Base-by-base conservation (phyloP, 2,113 vertebrate species). In the Pogonocichla stellata region DNA sequence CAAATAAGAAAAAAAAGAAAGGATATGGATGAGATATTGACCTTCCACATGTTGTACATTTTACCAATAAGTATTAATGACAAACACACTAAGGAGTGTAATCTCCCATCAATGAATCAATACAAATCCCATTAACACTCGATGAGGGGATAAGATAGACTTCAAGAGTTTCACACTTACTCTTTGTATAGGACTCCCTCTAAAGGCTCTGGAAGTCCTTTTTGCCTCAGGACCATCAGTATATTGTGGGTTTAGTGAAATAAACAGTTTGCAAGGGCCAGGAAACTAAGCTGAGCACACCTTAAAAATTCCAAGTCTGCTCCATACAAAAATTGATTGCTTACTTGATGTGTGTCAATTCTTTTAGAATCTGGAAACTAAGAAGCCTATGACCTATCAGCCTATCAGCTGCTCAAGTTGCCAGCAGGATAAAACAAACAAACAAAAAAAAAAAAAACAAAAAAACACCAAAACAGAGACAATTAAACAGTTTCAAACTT, bases 51-150 rank as follows among this genome's bases (percentile, higher is more conserved):
- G 65, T 96, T 10, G 62, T 74, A 95, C 79, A 79, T 94, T 95
- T 89, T 79, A 50, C 73, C 67, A 88, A 73, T 78, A 90, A 82
- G 86, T 95, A 80, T 85, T 85, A 92, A 85, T 91, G 96, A 90
- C 95, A 97, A 90, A 95, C 80, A 80, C 82, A 94, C 88, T 93
- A 95, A 96, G 69, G 45, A 94, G 51, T 90, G 72, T 93, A 95
- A 94, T 95, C 90, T 93, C 51, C 92, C 88, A 83, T 92, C 95
- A 95, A 95, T 96, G 88, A 96, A 95, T 95, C 96, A 94, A 96
- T 96, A 90, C 20, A 84, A 88, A 96, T 95, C 88, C 92, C 64
- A 81, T 93, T 97, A 96, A 83, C 83, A 81, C 86, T 94, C 69
- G n/a, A 92, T 94, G 61, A 84, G 40, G 70, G 92, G 82, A 93